Base-by-base conservation (phyloP, 2,797 vertebrate species). In the Brachyrhaphis roseni region DNA sequence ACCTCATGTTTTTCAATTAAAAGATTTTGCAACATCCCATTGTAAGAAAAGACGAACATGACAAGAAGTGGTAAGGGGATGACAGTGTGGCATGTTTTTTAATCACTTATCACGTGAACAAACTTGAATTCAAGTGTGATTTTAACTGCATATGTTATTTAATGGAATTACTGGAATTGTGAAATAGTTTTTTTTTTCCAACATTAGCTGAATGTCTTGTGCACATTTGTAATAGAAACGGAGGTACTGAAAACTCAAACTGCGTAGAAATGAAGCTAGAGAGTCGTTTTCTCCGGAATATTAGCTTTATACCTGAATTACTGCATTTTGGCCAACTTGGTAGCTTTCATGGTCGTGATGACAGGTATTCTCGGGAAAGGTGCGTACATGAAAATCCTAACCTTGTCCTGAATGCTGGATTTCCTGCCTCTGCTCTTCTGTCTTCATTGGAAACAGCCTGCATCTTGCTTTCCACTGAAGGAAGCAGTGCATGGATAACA, bases 401-500 rank as follows among this genome's bases (percentile, higher is more conserved):
- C 74, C 64, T 15, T 71, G 80, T 78, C 82, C 20, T 81, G 80
- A 74, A 64, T 81, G 84, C 78, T 49, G 75, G 77, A 73, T 88
- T 86, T 85, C 72, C 83, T 75, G 85, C 80, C 86, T 77, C 74
- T 78, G n/a, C 75, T 83, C 86, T 76, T 93, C 92, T 91, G 91
- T 91, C 92, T 95, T 94, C 93, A 93, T 92, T 88, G 86, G 80
- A 92, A 94, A 84, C 93, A 92, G 93, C 84, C 92, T 86, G 91
- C 91, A 84, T 92, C 86, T 91, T 92, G 90, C 92, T 91, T 90
- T 88, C 90, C 88, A 93, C 88, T 77, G 91, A 92, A 92, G 95
- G 94, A 95, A 95, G 94, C 95, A 94, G 94, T 91, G 93, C 92
- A 91, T 91, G 93, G 90, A 91, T 96, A 96, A 96, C 94, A 91